Evolutionary conservation across 1,140 invertebrate species (phyloP), one percentile per base, ranked within the genome.

Genomic region (Pantala flavescens): DNA sequence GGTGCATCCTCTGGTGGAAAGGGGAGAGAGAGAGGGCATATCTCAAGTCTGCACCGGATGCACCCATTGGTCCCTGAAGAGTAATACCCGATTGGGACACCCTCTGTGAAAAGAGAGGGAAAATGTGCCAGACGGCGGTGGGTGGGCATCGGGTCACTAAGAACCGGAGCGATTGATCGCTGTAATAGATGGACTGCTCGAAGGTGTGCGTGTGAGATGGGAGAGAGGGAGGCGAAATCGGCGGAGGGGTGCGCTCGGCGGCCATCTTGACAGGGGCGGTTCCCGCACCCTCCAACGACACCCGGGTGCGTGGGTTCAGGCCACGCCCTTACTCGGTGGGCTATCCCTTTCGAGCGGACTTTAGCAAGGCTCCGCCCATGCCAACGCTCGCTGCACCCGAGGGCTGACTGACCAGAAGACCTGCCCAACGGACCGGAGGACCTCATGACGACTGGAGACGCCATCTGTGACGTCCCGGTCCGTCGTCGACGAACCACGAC

Each of bases 271-370:
- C 49, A 63, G 49, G 49, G 49, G 49, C 49, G 49, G 49, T 1
- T 63, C 49, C 49, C 49, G 49, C 49, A 63, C 49, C 49, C 49
- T 63, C 49, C 49, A 63, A 63, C 49, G 49, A 12, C 49, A 63
- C 49, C 49, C 49, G 49, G 49, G 49, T 63, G 49, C 49, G 49
- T 63, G 49, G 49, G 49, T 63, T 63, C 16, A 63, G 49, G 49
- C 49, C 49, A 63, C 49, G 49, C 49, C 49, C 49, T 63, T 63
- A 21, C 49, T 14, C 49, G 14, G 14, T 12, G 9, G 28, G 5
- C 49, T 63, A 16, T 63, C 49, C 49, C 49, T 63, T 63, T 63
- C 12, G 49, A 63, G 49, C 49, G 49, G 49, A 21, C 49, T 63
- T 63, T 21, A 63, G 16, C n/a, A 63, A 63, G 16, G 49, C 16